phyloP scores from a whole-genome alignment of 2,888 invertebrate genomes.

The Endomychus coccineus region DNA sequence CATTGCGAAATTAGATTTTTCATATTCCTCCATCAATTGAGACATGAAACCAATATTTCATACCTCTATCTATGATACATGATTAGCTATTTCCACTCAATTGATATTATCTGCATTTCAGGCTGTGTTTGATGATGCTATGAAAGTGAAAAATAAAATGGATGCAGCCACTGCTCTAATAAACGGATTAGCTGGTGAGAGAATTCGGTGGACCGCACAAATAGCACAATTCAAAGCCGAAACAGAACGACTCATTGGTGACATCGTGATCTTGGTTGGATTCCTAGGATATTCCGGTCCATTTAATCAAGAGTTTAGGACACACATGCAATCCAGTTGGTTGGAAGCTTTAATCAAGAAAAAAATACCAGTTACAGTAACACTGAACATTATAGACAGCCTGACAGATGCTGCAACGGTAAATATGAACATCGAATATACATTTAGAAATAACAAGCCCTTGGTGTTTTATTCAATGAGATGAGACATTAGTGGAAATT shows the following conservation, averaged over 20 bases:
- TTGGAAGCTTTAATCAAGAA: constrained; percentile 55
- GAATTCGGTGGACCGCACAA: constrained; percentile 82
- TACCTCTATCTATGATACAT: too few species aligned
- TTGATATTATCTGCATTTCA: too few species aligned
- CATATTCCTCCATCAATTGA: too few species aligned
- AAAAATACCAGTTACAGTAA: constrained; percentile 72
- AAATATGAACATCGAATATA: too few species aligned
- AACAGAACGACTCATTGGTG: constrained; percentile 76
- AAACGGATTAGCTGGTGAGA: constrained; percentile 77
- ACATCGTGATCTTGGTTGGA: constrained; percentile 72
- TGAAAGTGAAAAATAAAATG: constrained; percentile 79
- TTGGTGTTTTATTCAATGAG: too few species aligned
- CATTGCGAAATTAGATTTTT: too few species aligned
- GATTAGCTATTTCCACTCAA: too few species aligned
- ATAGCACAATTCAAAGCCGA: constrained; percentile 74
- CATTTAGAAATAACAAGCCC: too few species aligned
- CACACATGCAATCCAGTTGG: constrained; percentile 59
- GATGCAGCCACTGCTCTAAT: constrained; percentile 81
- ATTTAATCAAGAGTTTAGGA: constrained; percentile 83
- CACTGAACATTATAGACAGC: constrained; percentile 67
- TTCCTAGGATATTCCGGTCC: constrained; percentile 85
- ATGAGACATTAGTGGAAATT: too few species aligned
- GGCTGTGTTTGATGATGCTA: constrained; percentile 71
- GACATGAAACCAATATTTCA: too few species aligned
- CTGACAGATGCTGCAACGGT: constrained; percentile 76